Evolutionary conservation across 37 sponge, comb jelly and placozoan genomes (phyloP), one percentile per base, ranked within the genome.

Genomic region (Spongia lamella): DNA sequence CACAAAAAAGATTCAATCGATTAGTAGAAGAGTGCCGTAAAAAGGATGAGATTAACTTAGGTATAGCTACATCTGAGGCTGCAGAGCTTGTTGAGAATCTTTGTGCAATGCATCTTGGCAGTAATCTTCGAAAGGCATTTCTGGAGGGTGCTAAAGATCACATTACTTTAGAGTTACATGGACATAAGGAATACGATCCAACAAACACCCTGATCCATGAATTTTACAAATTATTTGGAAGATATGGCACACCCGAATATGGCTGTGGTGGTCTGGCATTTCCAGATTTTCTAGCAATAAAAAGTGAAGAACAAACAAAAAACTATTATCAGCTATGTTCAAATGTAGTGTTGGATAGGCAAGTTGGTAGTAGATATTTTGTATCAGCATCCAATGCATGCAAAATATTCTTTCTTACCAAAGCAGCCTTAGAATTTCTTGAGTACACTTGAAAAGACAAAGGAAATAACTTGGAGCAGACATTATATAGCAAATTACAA

Each of bases 21-120:
- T 24, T 77, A 38, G 37, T 77, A 31, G 78, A 77, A 63, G 65
- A 77, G 26, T 34, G 31, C 49, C 35, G 29, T 61, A 22, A 65
- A 33, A 66, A 52, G 25, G 78, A 77, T 51, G 27, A 14, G 1
- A 38, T 63, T 51, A 38, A 56, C 0, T 77, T 65, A 63, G 78
- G 78, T 20, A 71, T 52, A 62, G 64, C 65, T 19, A 53, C 35
- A 20, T 9, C 72, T 13, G 72, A 71, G 13, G 25, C 40, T 38
- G 37, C 43, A 26, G 83, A 83, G 47, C 34, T 83, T 31, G 65
- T 85, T 34, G 64, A 78, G 50, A 85, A 77, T 43, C 78, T 85
- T 39, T 85, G 86, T 72, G 63, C 53, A 1, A 85, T 85, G 86
- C 86, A 85, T 29, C 74, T 85, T 2, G 86, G 79, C 30, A 58